phyloP scores from a whole-genome alignment of 2,797 vertebrate species.

The Peromyscus aztecus region DNA sequence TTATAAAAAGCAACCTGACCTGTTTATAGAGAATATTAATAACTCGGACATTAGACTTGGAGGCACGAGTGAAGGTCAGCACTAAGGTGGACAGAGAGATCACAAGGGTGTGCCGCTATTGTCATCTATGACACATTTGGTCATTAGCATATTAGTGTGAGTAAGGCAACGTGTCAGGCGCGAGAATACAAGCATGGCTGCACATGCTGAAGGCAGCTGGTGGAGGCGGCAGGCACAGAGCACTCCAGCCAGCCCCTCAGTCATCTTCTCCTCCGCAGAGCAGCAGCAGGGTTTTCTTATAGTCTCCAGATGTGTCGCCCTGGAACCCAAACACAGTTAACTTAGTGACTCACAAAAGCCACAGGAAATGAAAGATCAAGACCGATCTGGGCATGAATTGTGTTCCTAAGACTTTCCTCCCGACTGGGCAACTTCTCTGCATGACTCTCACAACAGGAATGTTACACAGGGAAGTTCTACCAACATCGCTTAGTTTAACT shows the following conservation, averaged over 20 bases:
- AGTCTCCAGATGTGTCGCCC: conserved; percentile 96
- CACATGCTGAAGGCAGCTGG: background rate
- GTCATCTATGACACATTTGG: background rate
- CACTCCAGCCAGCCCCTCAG: conserved; percentile 38
- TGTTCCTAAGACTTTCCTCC: conserved; percentile 16
- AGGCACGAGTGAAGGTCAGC: background rate
- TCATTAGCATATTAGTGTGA: conserved; percentile 58
- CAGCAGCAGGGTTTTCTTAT: conserved; percentile 94
- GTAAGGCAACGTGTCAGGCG: conserved; percentile 72
- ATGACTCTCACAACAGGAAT: conserved; percentile 57
- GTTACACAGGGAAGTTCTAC: background rate
- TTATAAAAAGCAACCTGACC: conserved; percentile 56
- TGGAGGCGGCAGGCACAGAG: background rate
- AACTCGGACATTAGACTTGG: conserved; percentile 52
- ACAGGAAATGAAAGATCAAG: conserved; percentile 23
- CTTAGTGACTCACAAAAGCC: conserved; percentile 66
- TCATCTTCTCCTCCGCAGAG: conserved; percentile 94
- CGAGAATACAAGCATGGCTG: conserved; percentile 17
- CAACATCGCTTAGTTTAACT: background rate
- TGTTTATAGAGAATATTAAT: conserved; percentile 17
- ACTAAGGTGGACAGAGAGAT: background rate
- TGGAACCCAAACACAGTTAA: conserved; percentile 84
- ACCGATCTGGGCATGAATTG: background rate
- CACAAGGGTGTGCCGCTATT: background rate
- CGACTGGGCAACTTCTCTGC: conserved; percentile 67